phyloP scores from a whole-genome alignment of 2,888 invertebrate species.

The Camponotus fellah region DNA sequence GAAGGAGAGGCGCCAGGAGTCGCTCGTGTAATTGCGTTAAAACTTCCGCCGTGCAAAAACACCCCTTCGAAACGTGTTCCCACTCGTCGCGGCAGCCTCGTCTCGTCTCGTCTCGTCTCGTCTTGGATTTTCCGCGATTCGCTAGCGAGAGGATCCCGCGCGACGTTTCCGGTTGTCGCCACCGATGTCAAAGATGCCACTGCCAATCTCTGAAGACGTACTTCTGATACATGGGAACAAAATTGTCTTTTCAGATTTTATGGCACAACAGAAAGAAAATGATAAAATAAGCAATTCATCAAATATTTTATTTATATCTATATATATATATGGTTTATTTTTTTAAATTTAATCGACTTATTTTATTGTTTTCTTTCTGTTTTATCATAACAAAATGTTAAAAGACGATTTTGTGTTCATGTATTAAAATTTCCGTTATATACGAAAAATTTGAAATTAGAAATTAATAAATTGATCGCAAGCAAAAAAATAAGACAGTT shows the following conservation, averaged over 20 bases:
- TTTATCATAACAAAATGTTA: not conserved
- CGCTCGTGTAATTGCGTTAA: constrained; percentile 84
- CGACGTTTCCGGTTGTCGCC: constrained; percentile 16
- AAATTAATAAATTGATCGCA: not conserved
- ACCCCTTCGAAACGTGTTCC: constrained; percentile 79
- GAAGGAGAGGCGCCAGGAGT: constrained; percentile 81
- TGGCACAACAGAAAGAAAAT: not conserved
- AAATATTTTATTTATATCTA: not conserved
- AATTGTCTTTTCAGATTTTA: not conserved
- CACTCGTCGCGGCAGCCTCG: constrained; percentile 59
- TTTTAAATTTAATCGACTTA: too few species aligned
- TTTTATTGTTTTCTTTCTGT: too few species aligned
- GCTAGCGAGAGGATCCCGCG: constrained; percentile 22
- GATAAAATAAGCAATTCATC: too few species aligned
- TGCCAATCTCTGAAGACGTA: not conserved
- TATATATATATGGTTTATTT: not conserved
- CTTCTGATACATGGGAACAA: not conserved
- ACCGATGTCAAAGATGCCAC: not conserved
- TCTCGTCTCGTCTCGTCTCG: constrained; percentile 7
- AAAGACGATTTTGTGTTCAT: not conserved
- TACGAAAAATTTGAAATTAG: not conserved
- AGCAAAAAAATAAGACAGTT: not conserved
- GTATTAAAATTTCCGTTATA: not conserved
- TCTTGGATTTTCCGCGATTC: constrained; percentile 38
- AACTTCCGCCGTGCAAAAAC: constrained; percentile 83